These are phyloP conservation scores for Tympanuchus pallidicinctus DNA, from an alignment of 2,113 vertebrate genomes.

Conservation along the genomic window DNA sequence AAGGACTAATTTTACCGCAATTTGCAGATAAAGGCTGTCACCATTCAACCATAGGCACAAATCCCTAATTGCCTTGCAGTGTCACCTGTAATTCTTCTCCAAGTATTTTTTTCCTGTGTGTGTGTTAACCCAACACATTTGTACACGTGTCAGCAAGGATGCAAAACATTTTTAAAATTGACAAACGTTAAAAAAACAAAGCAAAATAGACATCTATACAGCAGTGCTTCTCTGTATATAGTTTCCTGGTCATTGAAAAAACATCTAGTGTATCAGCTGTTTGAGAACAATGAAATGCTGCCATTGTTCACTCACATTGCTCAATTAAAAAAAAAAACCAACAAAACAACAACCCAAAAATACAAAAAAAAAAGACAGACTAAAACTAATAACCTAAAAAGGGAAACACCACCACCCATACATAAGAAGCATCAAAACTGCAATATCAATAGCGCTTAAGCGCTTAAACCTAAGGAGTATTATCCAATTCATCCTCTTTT, in stretches of 20 bases:
- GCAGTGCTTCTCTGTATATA: background rate
- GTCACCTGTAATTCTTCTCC: background rate
- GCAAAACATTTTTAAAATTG: background rate
- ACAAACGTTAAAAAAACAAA: background rate
- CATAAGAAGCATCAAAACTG: rapidly evolving
- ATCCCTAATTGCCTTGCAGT: too few relatives aligned
- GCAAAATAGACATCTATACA: background rate
- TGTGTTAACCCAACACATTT: background rate
- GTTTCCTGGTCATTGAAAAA: background rate
- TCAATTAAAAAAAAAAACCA: too few relatives aligned
- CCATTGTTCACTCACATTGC: background rate
- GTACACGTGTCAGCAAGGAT: background rate
- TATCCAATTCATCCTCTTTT: background rate
- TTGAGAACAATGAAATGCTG: background rate
- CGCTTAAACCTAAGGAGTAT: background rate
- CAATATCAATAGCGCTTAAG: background rate
- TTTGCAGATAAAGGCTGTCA: background rate
- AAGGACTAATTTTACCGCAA: background rate
- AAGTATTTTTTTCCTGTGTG: background rate
- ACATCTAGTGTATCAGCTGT: background rate
- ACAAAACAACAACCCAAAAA: background rate
- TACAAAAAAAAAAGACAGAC: too few relatives aligned
- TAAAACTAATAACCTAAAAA: background rate
- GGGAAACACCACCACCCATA: background rate
- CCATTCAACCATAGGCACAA: background rate